Conservation (phyloP, 2,113 vertebrate species). For the Tetrax tetrax region DNA sequence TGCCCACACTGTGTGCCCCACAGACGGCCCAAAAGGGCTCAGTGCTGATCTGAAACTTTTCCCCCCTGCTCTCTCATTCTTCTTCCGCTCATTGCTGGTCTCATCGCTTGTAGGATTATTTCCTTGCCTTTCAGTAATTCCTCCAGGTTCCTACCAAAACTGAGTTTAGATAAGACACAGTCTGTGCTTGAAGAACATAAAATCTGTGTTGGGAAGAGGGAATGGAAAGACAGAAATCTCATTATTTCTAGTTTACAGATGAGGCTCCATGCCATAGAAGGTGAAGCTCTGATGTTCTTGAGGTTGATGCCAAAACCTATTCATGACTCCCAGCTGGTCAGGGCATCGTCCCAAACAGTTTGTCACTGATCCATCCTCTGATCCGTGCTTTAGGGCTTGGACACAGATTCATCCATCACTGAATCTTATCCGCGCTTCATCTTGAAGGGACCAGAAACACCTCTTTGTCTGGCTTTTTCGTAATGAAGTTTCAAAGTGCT, state of each 20-base stretch:
- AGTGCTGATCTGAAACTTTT: not conserved
- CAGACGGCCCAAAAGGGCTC: not conserved
- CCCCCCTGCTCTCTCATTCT: not conserved
- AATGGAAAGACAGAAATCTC: not conserved
- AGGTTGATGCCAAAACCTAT: not conserved
- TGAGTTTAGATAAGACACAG: not conserved
- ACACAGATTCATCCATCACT: not conserved
- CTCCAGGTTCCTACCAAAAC: not conserved
- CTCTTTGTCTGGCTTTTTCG: not conserved
- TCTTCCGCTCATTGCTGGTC: not conserved
- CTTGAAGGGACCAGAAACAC: not conserved
- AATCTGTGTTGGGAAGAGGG: not conserved
- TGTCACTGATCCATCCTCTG: not conserved
- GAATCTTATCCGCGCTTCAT: not conserved
- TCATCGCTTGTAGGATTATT: not conserved
- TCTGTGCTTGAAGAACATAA: not conserved
- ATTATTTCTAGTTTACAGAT: not conserved
- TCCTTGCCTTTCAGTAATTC: not conserved
- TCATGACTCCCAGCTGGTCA: not conserved
- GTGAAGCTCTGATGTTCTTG: not conserved
- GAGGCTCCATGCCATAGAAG: not conserved
- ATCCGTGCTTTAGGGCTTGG: not conserved
- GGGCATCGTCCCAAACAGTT: not conserved
- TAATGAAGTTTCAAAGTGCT: not conserved
- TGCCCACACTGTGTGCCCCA: accelerated